Evolutionary conservation across 2,888 invertebrate species (phyloP), one percentile per base, ranked within the genome.

Genomic region (Phortica magna): DNA sequence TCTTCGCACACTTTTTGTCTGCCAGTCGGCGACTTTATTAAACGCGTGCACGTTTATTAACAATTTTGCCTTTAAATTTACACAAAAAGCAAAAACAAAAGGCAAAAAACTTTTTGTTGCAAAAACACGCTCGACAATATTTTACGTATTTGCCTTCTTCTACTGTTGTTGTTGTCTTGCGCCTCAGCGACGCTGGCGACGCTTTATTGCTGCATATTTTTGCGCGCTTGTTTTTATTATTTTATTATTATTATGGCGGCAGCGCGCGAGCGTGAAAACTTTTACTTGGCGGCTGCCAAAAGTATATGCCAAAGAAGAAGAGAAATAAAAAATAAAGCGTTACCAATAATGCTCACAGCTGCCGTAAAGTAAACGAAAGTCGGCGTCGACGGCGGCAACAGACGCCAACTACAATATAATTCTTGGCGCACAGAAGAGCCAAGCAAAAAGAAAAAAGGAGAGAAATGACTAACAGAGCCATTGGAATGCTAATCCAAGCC

Each of bases 261-360:
- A 42, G 67, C 42, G 67, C 7, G 67, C 41, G 9, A 41, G 67
- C 41, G 43, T 17, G 77, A 77, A 81, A 81, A 81, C 77, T 71
- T 79, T 79, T 81, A 39, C 19, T 17, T 43, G 68, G 42, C 19
- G 77, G 68, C 75, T 77, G 64, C 75, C 64, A 72, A 31, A 7
- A 17, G 31, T 31, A 31, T 31, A 31, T 64, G 9, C 22, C 3
- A 5, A 73, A 14, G 41, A 61, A 31, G 12, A 31, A 2, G 31
- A 9, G 12, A 7, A 10, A 14, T 17, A 10, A 61, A 39, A 53
- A 74, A 53, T 7, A 64, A 39, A 72, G 88, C 88, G 82, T 79
- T 75, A 83, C 83, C 81, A 85, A 88, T 88, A 86, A 85, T 84
- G 86, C 85, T 86, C 85, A 86, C 76, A 86, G 85, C 88, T 84